Evolutionary conservation across 2,888 invertebrate genomes (phyloP), one percentile per base, ranked within the genome.

Genomic region (Stenchaetothrips biformis): DNA sequence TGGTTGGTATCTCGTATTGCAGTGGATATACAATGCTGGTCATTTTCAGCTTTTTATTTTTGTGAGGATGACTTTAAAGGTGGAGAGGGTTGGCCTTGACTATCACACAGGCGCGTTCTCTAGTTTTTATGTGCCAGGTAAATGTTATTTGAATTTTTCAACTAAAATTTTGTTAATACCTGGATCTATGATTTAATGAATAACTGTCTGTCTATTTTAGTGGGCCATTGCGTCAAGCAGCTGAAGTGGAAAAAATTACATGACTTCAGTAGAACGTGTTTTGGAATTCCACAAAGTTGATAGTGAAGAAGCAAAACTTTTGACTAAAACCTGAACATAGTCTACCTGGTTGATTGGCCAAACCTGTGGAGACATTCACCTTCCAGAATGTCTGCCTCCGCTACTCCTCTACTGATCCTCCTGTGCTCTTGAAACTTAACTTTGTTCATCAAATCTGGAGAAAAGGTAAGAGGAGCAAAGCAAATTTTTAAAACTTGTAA

Each of bases 201-300:
- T 37, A 2, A 37, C 37, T 37, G 4, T 37, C 37, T 37, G 37
- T 37, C 4, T 88, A 85, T 87, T 89, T 84, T 89, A 89, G 84
- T 90, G 89, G 89, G 96, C 95, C 48, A 95, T 97, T 97, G 92
- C 89, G 97, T 11, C 97, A 97, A 86, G 95, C 95, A 83, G 95
- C 96, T 0, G 97, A 97, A 86, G 86, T 95, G 11, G 94, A 93
- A 85, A 93, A 85, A 95, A 95, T 85, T 93, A 93, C 83, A 95
- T 96, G 95, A 95, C 94, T 3, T 93, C 95, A 7, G 97, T 98
- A 0, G 98, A 98, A 87, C 90, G 96, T 86, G 92, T 96, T 0
- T 86, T 95, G 13, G 95, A 96, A 85, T 97, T 96, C 86, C 91
- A 92, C 0, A 88, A 89, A 37, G 88, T 96, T 18, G 90, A 92